Evolutionary conservation across 2,797 vertebrate genomes (phyloP).

Genomic region (Mormyrops boulengeri): DNA sequence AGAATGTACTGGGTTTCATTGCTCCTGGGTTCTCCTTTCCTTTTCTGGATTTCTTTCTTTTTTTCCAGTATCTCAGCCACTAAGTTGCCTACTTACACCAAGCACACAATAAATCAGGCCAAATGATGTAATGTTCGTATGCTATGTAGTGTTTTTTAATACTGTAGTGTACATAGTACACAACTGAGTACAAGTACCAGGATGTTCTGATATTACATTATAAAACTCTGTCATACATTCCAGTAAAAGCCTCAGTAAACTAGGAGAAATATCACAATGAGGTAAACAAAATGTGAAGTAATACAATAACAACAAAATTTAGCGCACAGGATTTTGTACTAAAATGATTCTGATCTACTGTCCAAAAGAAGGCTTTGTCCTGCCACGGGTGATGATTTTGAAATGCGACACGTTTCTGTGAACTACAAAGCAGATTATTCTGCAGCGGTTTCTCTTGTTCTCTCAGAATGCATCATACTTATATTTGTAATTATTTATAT

Average conservation of each 20-base stretch:
- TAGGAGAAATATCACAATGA: neutral
- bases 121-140: constrained; percentile 4
- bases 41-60: neutral
- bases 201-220: neutral
- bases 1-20: neutral
- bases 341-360: constrained; percentile 4
- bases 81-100: neutral
- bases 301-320: neutral
- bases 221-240: constrained; percentile 5
- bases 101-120: constrained; percentile 6
- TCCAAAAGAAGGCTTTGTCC: neutral
- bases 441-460: neutral
- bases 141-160: neutral
- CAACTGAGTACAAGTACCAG: constrained; percentile 5
- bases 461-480: neutral
- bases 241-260: neutral
- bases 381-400: neutral
- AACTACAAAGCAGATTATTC: neutral
- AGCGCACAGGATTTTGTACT: neutral
- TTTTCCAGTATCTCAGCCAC: neutral
- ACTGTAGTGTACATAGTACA: neutral
- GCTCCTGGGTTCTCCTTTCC: neutral
- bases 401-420: neutral
- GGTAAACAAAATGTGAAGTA: neutral
- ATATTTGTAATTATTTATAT: constrained; percentile 3